Evolutionary conservation across 2,888 invertebrate genomes (phyloP).

Genomic region (Carterocephalus palaemon): DNA sequence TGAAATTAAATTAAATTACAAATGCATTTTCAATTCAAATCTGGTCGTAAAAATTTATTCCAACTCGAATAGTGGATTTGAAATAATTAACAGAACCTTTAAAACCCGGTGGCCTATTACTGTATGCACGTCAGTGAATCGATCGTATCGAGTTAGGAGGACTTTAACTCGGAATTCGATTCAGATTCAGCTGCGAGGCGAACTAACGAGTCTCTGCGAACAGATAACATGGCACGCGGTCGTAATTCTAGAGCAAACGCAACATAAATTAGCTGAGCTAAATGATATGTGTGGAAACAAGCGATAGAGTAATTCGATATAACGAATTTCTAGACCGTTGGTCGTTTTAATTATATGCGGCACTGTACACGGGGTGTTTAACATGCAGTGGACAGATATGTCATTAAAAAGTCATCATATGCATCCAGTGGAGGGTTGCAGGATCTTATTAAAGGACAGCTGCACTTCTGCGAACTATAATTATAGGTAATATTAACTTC

Average conservation of each 20-base stretch:
- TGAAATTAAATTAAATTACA: constrained; percentile 10
- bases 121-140: constrained; percentile 1
- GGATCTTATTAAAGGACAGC: no score
- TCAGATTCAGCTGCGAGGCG: constrained; percentile 25
- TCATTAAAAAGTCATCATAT: no score
- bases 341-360: constrained; percentile 47
- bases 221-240: constrained; percentile 57
- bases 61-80: background rate
- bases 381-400: constrained; percentile 5
- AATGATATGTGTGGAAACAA: constrained; percentile 60
- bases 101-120: constrained; percentile 6
- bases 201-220: constrained; percentile 50
- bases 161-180: constrained; percentile 11
- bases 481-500: no score
- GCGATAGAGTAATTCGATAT: constrained; percentile 38
- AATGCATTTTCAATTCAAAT: constrained; percentile 8
- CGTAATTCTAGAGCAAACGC: constrained; percentile 60
- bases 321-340: constrained; percentile 46
- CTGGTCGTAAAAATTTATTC: background rate
- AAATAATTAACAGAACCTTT: constrained; percentile 10
- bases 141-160: constrained; percentile 12
- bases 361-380: constrained; percentile 10
- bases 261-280: constrained; percentile 70
- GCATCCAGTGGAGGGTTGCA: no score
- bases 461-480: no score